Evolutionary conservation across 30 jellyfish, hydroid and myxozoan genomes (phyloP), one percentile per base, ranked within the genome.

Genomic region (Cassiopea xamachana): DNA sequence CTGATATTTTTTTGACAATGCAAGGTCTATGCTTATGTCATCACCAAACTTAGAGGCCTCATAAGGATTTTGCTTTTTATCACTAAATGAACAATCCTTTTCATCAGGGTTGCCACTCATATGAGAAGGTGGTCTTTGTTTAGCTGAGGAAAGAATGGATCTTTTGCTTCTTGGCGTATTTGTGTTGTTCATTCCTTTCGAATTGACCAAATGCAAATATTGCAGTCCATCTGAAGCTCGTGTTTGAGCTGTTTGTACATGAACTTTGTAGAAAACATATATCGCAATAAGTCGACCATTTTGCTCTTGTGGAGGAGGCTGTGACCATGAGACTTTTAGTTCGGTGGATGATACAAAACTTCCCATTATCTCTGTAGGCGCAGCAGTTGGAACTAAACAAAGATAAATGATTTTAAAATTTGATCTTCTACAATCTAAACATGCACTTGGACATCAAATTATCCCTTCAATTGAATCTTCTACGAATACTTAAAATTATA

Each of bases 321-420:
- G 51, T 60, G 91, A 79, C 95, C 95, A 88, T 10, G 90, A 67
- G 2, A 88, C 79, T n/a, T 45, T 67, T 1, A 88, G 48, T 48
- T 82, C 90, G 61, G 81, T 19, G 55, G 95, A 88, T 59, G 90
- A 64, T 16, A 77, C 55, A 15, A 78, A 71, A 12, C 62, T 67
- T 17, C 95, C 95, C 39, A 73, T 4, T 73, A 88, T 55, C 10
- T 74, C 39, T 18, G 69, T 75, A 13, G 95, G 95, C 6, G 95
- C 80, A 14, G 90, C 90, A 1, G 90, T 69, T 7, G 95, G 95
- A 88, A 77, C 95, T 86, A 43, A 48, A 45, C 50, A 2, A 67
- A 15, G 39, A 47, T 14, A 2, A 72, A 46, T 67, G 58, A 77
- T 48, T 47, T 5, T 8, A 10, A 55, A 27, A 27, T 27, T 27